Evolutionary conservation across 30 jellyfish, hydroid and myxozoan species (phyloP).

Genomic region (Chrysaora quinquecirrha): DNA sequence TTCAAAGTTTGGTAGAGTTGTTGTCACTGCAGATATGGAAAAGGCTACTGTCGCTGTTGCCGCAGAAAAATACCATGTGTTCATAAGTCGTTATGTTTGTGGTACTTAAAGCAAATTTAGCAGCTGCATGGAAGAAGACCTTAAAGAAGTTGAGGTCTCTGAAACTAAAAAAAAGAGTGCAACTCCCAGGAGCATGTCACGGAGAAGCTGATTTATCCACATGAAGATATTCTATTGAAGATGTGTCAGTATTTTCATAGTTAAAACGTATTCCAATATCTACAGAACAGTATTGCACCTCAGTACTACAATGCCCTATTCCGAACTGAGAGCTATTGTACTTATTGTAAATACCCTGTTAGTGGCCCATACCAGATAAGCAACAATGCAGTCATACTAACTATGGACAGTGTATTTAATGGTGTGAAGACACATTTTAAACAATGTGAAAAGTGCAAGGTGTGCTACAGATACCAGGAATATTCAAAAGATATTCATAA

Average conservation of each 20-base stretch:
- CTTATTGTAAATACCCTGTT: neutral
- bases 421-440: conserved; percentile 26
- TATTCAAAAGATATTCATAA: conserved; percentile 44
- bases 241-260: neutral
- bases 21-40: conserved; percentile 16
- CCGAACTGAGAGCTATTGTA: conserved; percentile 24
- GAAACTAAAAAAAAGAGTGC: neutral
- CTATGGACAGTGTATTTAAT: conserved; percentile 16
- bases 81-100: neutral
- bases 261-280: neutral
- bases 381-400: conserved; percentile 3
- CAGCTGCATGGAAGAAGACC: neutral
- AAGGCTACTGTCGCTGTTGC: conserved; percentile 25
- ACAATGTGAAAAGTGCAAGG: conserved; percentile 40
- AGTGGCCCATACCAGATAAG: conserved; percentile 10
- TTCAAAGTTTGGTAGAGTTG: conserved; percentile 5
- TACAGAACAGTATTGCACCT: conserved; percentile 3
- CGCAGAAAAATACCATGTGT: too few species aligned
- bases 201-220: neutral
- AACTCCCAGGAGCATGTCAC: neutral
- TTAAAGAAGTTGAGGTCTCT: neutral
- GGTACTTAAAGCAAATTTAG: neutral
- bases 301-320: too few species aligned
- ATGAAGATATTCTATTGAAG: neutral
- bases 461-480: conserved; percentile 64